Base-by-base conservation (phyloP, 2,113 vertebrate species). In the Gymnorhina tibicen region DNA sequence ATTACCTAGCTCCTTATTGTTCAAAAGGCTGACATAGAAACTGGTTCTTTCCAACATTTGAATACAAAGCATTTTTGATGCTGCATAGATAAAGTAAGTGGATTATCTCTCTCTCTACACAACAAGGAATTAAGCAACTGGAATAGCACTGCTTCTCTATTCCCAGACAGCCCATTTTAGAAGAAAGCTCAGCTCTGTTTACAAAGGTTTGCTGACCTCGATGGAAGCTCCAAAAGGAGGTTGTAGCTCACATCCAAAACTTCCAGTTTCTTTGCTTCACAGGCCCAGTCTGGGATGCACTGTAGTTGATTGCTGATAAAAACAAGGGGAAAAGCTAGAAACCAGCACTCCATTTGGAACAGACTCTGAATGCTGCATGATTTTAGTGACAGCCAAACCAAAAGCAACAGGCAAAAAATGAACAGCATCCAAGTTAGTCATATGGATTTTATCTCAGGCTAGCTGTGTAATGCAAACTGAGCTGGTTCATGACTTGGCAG, bases 241-340 rank as follows among this genome's bases (percentile, higher is more conserved):
- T 99, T 99, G 97, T 98, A 97, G 62, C 98, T 98, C 93, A 99
- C 60, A 60, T 99, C 99, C 97, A 99, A 91, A 98, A 99, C 96
- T 98, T 99, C 99, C 79, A 99, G 97, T 96, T 99, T 99, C 95
- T 98, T 99, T 97, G 99, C 98, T 97, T 99, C 99, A 97, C 99
- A 99, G 86, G 99, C 98, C 99, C 99, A 99, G 92, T 99, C 99
- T 33, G 99, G 99, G 70, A 99, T 91, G 91, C 98, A 98, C 82
- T 99, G 99, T 93, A 99, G 97, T 39, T 98, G 97, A 95, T 99
- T 99, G 98, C 99, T 99, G 96, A 55, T 81, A 89, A 97, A 87
- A 96, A 73, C 64, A 93, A 96, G 30, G 27, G 24, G 32, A 63
- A 89, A 88, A 88, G 39, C 50, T 86, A 88, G 55, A 80, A 32